Base-by-base conservation (phyloP, 2,113 vertebrate species). In the Sceloporus undulatus region DNA sequence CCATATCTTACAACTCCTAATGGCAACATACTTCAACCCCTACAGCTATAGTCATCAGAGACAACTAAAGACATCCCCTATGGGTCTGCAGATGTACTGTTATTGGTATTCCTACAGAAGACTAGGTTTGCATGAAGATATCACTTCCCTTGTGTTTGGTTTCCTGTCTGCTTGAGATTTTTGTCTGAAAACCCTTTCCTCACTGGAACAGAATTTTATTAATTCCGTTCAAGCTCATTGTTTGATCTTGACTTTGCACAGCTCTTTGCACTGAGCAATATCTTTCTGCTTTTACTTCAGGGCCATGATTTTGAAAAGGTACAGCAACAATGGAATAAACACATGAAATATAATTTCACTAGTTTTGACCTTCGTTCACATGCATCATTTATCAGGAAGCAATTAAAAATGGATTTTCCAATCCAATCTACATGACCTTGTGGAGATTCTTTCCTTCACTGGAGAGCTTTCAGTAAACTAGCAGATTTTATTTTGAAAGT, bases 31-130 rank as follows among this genome's bases (percentile, higher is more conserved):
- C 71, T 62, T 78, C 88, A 89, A 70, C 79, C n/a, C 62, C 48
- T 86, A 81, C 71, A 77, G 78, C 84, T 92, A 83, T 76, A 77
- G 71, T 82, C 79, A 90, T 70, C 62, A 38, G 79, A 82, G 87
- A 91, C 52, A 81, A 77, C 87, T 90, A 90, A 88, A 92, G 90
- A 73, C 81, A 78, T 87, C 87, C 91, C 88, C 79, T 38, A n/a
- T 86, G 85, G 79, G 73, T 14, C 73, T 70, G 62, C 59, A 82
- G 71, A 86, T 89, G 42, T 90, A 93, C 86, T 56, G 68, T 16
- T 25, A 87, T 78, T 87, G 91, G 62, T 87, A 52, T 93, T 90
- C 93, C 91, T 92, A 5, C 79, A 92, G 91, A 91, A 86, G 88
- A 62, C 48, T 79, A 81, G 3, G 86, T 78, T 85, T 93, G 82